phyloP scores from a whole-genome alignment of 1,140 invertebrate species.

The Chionoecetes opilio region DNA sequence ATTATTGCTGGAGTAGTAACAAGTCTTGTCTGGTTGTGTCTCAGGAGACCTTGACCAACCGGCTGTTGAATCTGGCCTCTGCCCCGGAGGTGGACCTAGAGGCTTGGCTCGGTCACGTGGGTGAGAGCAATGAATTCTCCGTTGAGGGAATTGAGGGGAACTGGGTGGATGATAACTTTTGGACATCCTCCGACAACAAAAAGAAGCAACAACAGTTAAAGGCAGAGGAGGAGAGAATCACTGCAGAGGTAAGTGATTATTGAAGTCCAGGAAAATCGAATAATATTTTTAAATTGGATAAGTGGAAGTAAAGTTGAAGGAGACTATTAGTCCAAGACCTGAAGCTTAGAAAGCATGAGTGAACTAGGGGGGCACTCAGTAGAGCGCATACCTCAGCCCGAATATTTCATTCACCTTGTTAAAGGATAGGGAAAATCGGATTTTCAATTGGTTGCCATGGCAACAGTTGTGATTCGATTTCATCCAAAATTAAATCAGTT shows the following conservation, averaged over 20 bases:
- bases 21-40: background rate
- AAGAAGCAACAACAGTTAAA: conserved; percentile 85
- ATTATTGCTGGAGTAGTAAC: background rate
- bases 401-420: no score
- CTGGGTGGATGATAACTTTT: conserved; percentile 81
- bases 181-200: conserved; percentile 83
- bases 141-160: conserved; percentile 82
- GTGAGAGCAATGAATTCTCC: conserved; percentile 57
- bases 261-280: background rate
- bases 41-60: conserved; percentile 63
- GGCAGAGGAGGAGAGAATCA: conserved; percentile 86
- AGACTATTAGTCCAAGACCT: background rate
- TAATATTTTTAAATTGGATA: background rate
- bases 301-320: background rate
- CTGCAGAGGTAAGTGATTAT: conserved; percentile 85
- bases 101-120: conserved; percentile 52
- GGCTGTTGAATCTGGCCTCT: conserved; percentile 56
- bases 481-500: no score
- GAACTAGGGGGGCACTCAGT: background rate
- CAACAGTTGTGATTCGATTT: no score
- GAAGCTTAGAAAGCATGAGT: conserved; percentile 72
- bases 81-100: conserved; percentile 72
- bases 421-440: no score
- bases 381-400: no score
- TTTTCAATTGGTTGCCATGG: no score